These are phyloP conservation scores for Percopsis omiscomaycus DNA, from an alignment of 2,797 vertebrate species.

Conservation along the genomic window DNA sequence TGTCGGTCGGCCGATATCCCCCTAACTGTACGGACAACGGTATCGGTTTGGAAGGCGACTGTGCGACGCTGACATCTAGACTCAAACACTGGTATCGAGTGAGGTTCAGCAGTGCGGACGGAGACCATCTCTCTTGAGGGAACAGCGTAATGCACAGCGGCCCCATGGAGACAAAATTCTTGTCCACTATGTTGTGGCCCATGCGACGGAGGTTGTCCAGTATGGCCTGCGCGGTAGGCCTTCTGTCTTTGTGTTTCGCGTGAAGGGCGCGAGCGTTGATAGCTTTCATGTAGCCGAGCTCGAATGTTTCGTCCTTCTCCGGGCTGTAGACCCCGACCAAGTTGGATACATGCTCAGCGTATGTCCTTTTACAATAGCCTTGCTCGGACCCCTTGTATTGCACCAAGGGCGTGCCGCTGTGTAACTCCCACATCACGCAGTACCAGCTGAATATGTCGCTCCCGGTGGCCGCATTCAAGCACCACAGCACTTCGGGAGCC, in stretches of 20 bases:
- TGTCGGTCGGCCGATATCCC: neutral
- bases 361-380: neutral
- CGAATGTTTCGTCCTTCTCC: neutral
- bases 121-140: neutral
- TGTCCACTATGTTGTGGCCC: neutral
- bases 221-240: neutral
- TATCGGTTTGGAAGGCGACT: neutral
- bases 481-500: conserved; percentile 1
- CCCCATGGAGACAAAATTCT: neutral
- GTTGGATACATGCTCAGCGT: neutral
- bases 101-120: neutral
- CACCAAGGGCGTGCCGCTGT: neutral
- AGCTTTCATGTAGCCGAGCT: neutral
- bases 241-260: neutral
- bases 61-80: neutral
- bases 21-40: neutral
- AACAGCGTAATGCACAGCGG: neutral
- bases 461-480: neutral
- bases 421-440: conserved; percentile 7
- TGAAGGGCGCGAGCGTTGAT: neutral
- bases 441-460: neutral
- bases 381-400: neutral
- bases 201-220: neutral
- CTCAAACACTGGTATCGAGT: conserved; percentile 2
- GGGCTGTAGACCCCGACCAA: neutral